A percentile compares a stretch with the other conserved stretches of the same genome.
phyloP scores from a whole-genome alignment of 2,113 vertebrate species.

The Macquaria ambigua region DNA sequence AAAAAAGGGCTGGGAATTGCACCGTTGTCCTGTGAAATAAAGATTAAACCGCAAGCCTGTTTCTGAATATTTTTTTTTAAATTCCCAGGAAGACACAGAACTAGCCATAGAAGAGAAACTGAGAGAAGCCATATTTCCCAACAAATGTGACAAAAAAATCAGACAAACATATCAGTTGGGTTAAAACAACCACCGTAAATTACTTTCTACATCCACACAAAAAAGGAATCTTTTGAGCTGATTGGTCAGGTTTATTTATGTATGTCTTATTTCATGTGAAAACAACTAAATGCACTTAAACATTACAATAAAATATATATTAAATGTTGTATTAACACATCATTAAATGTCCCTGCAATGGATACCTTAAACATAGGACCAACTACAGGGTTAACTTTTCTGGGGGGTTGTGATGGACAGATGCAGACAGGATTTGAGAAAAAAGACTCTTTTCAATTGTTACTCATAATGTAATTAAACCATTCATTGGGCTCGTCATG shows the following conservation, averaged over 20 bases:
- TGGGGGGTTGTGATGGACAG: not conserved
- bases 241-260: not conserved
- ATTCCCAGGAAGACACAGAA: not conserved
- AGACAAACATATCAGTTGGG: not conserved
- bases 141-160: not conserved
- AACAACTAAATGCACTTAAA: not conserved
- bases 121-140: not conserved
- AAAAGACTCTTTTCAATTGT: not conserved
- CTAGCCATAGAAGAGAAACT: not conserved
- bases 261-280: not conserved
- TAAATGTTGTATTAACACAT: not conserved
- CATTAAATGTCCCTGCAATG: not conserved
- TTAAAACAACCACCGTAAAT: too few relatives aligned
- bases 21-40: not conserved
- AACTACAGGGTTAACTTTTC: not conserved
- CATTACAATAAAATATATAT: not conserved
- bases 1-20: not conserved
- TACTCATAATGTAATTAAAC: constrained; percentile 33
- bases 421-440: not conserved
- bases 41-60: not conserved
- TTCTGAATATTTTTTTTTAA: not conserved
- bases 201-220: not conserved
- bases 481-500: not conserved
- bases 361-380: not conserved
- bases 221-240: not conserved